Evolutionary conservation across 2,888 invertebrate species (phyloP), one percentile per base, ranked within the genome.

Genomic region (Caenorhabditis sulstoni): DNA sequence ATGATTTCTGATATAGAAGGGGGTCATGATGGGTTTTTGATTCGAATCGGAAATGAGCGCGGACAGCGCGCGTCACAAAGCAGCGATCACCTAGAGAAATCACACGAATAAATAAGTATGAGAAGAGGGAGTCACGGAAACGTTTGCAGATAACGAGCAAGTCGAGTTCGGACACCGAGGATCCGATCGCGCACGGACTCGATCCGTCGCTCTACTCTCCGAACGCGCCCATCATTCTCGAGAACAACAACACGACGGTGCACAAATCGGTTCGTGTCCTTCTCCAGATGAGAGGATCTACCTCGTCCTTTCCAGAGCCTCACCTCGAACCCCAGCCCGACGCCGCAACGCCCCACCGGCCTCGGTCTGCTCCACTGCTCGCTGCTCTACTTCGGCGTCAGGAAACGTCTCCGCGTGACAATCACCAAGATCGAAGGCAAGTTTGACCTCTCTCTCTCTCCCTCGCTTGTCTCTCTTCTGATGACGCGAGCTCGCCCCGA

Each of bases 321-420:
- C 58, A 62, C 80, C 3, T 75, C 75, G 9, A 75, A 61, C 11
- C 70, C 75, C 12, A 66, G 67, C 20, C 70, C 66, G 22, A 64
- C 86, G 23, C 87, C 87, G 1, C 75, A 86, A 49, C 66, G 58
- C 12, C 87, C 88, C 14, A 82, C 81, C 22, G 89, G 89, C 16
- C 81, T 89, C 35, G 89, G 89, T 14, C 81, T 89, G 0, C 78
- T 89, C 22, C 85, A 89, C 78, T 91, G 91, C 79, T 89, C 91
- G 12, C 87, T 91, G 58, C 91, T 91, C 71, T 91, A 91, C 74
- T 88, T 91, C 44, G 91, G 91, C 7, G 90, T 91, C 12, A 86
- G 91, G 16, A 90, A 90, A 76, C 87, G 91, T n/a, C 87, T 92
- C 1, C 90, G 91, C 57, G 90, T 91, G n/a, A 81, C 78, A 9